These are phyloP conservation scores for Heliocidaris tuberculata DNA, from an alignment of 35 echinoderm and acorn worm species.

Conservation along the genomic window DNA sequence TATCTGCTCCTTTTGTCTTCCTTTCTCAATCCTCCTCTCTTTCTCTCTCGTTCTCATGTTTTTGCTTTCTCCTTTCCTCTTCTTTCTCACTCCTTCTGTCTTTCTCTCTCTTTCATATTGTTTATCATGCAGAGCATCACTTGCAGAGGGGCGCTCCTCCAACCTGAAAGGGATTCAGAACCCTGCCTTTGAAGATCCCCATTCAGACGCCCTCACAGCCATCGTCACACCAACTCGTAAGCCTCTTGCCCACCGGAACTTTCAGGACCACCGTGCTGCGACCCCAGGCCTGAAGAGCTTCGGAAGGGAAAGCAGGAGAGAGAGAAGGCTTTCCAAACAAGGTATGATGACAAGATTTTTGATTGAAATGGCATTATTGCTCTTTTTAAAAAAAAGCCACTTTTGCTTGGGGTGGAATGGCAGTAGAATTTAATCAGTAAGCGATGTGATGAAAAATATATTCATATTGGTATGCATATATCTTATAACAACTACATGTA, in stretches of 20 bases:
- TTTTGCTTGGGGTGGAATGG: too few species aligned
- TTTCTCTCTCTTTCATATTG: not conserved
- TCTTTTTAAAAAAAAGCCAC: too few species aligned
- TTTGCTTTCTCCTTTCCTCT: not conserved
- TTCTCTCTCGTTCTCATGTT: too few species aligned
- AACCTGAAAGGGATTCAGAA: slow-evolving; percentile 32
- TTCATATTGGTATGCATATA: too few species aligned
- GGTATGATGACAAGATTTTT: not conserved
- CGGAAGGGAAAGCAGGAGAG: slow-evolving; percentile 1
- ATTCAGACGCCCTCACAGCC: not conserved
- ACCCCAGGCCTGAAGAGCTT: not conserved
- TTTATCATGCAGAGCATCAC: not conserved
- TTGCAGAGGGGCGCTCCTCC: not conserved
- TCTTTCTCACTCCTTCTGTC: too few species aligned
- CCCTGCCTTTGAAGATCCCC: slow-evolving; percentile 35
- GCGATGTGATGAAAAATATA: too few species aligned
- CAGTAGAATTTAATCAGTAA: too few species aligned
- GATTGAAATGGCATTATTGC: too few species aligned
- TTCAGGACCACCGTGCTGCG: not conserved
- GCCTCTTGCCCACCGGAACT: not conserved
- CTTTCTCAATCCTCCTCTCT: not conserved
- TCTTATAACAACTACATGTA: too few species aligned
- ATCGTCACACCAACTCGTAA: slow-evolving; percentile 12
- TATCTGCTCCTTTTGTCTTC: not conserved
- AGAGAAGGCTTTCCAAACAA: slow-evolving; percentile 30